Evolutionary conservation across 2,113 vertebrate genomes (phyloP), one percentile per base, ranked within the genome.

Genomic region (Rhegmatorhina hoffmannsi): DNA sequence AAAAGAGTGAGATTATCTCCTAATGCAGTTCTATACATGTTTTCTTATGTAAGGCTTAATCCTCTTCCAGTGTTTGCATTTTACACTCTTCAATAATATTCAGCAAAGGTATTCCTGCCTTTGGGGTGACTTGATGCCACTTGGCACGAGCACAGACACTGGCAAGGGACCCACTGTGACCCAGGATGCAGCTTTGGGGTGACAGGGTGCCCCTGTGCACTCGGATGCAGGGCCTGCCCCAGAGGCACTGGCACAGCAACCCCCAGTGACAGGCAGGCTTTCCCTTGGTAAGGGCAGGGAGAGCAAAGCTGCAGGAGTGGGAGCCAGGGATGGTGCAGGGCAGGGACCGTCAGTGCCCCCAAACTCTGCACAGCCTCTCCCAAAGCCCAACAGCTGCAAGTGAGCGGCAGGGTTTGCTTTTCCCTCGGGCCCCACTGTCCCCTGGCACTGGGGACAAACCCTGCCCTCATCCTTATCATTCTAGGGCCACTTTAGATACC

Each of bases 181-280:
- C 29, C 17, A 26, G 50, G 10, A 29, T 14, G 33, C 44, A 4
- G 2, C 14, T 36, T 26, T 9, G 59, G 50, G 16, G 15, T 66
- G 40, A 47, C 44, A 8, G 33, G 34, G 31, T 44, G 40, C 17
- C 24, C 38, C 60, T 36, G 29, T 0, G 2, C 25, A 2, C 8
- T 1, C 2, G 8, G 33, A 11, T 13, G 11, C 28, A 1, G 31
- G 49, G 46, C 43, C 76, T 72, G 29, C 40, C 13, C 5, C 25
- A 17, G 85, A 64, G 55, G 12, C 6, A 0, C 44, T 59, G 46
- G 44, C 58, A 19, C 0, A 46, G 40, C 40, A 21, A 34, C 17
- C 25, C 53, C 13, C 56, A 19, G 29, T 5, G 25, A 46, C 52
- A n/a, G 29, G 55, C 44, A 84, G 40, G 55, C 29, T 81, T 60